phyloP scores from a whole-genome alignment of 2,797 vertebrate species.

The Eupleurogrammus muticus region DNA sequence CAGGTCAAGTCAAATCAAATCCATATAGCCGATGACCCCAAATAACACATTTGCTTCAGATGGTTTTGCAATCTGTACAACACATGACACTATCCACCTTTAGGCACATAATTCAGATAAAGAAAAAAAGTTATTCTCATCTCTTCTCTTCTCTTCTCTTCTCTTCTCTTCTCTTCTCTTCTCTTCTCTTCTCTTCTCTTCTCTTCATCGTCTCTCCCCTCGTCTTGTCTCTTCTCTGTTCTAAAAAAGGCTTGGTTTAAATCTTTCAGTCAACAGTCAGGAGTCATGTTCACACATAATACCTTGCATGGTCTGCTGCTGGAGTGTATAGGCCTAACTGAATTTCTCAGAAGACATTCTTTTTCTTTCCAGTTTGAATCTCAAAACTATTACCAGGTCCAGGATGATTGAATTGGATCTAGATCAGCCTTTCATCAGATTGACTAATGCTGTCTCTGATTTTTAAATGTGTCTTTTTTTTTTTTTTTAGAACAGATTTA shows the following conservation, averaged over 20 bases:
- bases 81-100: neutral
- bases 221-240: neutral
- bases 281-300: neutral
- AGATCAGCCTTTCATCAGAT: neutral
- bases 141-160: neutral
- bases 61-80: neutral
- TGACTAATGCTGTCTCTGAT: neutral
- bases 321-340: neutral
- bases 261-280: neutral
- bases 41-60: neutral
- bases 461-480: neutral
- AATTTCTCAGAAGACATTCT: neutral
- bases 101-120: neutral
- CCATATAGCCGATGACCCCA: neutral
- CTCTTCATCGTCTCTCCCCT: no score
- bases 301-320: neutral
- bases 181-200: no score
- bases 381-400: neutral
- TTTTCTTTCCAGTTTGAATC: neutral
- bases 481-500: neutral
- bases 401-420: neutral
- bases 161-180: no score
- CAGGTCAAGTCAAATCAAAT: neutral
- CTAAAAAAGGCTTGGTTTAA: neutral
- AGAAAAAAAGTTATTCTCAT: neutral